Evolutionary conservation across 53 echinoderm and acorn worm species (phyloP), one percentile per base, ranked within the genome.

Genomic region (Antedon mediterranea): DNA sequence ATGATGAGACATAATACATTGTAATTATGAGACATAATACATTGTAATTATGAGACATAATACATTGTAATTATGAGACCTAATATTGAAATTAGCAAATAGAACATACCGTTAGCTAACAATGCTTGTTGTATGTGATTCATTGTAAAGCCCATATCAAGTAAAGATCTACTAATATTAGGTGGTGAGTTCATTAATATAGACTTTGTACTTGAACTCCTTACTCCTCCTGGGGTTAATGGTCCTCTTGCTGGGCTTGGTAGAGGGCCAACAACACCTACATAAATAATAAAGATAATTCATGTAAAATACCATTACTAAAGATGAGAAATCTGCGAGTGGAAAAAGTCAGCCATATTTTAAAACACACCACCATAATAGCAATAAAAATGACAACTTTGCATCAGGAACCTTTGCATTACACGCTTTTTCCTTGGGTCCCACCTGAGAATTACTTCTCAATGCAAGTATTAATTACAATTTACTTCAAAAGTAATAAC

Each of bases 111-210:
- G 37, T 90, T 98, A n/a, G 92, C 90, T n/a, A 88, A 81, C 85
- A 98, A 86, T 4, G 98, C 98, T 34, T 90, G 90, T 74, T 83
- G 84, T 32, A 98, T 88, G 43, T 98, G 98, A 31, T 82, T 88
- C 82, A 98, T 84, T 31, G 80, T 90, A 76, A 98, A 98, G 3
- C 98, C 98, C 98, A 98, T 98, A 78, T 98, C 98, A 0, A 98
- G 86, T 0, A 98, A 85, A 3, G 92, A 92, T 33, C 82, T 77
- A 18, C 92, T 90, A 23, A 98, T 92, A 27, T 92, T 92, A 0
- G 92, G 98, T 14, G 92, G 86, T 27, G 98, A 57, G 57, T 57
- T 23, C 57, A 57, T 57, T 18, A 26, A 26, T 57, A 57, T 8
- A 18, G 57, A 57, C 57, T 57, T 57, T 57, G 14, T 57, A 57